phyloP scores from a whole-genome alignment of 2,888 invertebrate genomes.

The Plagiodera versicolora region DNA sequence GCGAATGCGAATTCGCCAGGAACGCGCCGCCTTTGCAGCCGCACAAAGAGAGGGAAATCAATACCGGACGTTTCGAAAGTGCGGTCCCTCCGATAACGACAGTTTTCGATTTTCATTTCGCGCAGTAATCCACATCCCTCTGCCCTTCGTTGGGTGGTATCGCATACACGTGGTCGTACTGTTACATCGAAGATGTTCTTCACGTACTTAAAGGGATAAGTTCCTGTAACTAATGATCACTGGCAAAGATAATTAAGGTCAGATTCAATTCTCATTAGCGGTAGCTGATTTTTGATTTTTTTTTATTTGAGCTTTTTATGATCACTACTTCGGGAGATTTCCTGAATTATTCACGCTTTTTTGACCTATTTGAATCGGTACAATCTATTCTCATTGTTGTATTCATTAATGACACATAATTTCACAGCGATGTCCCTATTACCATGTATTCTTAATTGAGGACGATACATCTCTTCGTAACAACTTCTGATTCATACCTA shows the following conservation, averaged over 20 bases:
- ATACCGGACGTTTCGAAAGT: slow-evolving; percentile 47
- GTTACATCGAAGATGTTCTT: background rate
- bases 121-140: slow-evolving; percentile 4
- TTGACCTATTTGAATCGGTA: too few species aligned
- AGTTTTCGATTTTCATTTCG: slow-evolving; percentile 17
- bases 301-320: too few species aligned
- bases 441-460: too few species aligned
- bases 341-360: too few species aligned
- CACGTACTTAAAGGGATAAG: background rate
- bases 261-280: background rate
- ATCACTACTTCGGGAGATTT: too few species aligned
- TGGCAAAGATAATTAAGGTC: background rate
- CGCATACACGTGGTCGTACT: slow-evolving; percentile 17
- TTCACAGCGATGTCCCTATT: too few species aligned
- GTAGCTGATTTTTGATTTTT: background rate
- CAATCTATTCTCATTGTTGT: too few species aligned
- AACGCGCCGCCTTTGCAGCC: background rate
- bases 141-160: slow-evolving; percentile 21
- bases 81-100: slow-evolving; percentile 16
- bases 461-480: too few species aligned
- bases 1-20: background rate
- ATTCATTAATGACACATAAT: too few species aligned
- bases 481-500: background rate
- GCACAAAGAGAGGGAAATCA: slow-evolving; percentile 41
- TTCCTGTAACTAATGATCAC: background rate